Percentiles rank a stretch among this genome's conserved stretches.
Conservation (phyloP, 2,113 vertebrate species). For the Ptychochromis oligacanthus region DNA sequence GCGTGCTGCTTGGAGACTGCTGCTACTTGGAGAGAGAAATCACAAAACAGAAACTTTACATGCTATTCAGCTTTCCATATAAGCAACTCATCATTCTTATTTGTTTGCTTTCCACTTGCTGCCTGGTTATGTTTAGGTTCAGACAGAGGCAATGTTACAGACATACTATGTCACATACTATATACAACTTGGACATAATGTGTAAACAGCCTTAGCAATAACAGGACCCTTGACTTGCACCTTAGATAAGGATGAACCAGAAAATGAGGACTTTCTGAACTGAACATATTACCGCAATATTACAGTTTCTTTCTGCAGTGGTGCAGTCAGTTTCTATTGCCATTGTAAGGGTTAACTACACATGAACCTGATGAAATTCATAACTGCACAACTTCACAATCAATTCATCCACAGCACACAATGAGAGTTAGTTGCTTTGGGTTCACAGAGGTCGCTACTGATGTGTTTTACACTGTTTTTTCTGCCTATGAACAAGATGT, state of each 20-base stretch:
- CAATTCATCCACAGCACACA: background rate
- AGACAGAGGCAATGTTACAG: background rate
- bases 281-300: background rate
- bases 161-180: background rate
- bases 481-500: background rate
- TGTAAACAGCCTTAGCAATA: background rate
- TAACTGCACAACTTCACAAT: background rate
- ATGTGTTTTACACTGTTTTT: background rate
- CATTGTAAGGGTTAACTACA: background rate
- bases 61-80: background rate
- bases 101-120: background rate
- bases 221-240: background rate
- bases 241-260: background rate
- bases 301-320: background rate
- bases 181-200: background rate
- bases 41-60: background rate
- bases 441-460: background rate
- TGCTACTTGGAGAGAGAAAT: slow-evolving; percentile 1
- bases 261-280: background rate
- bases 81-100: background rate
- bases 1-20: background rate
- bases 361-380: background rate
- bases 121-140: background rate
- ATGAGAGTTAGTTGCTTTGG: background rate
- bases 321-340: background rate